These are phyloP conservation scores for Aphrophora alni DNA, from an alignment of 2,888 invertebrate species.

Conservation along the genomic window DNA sequence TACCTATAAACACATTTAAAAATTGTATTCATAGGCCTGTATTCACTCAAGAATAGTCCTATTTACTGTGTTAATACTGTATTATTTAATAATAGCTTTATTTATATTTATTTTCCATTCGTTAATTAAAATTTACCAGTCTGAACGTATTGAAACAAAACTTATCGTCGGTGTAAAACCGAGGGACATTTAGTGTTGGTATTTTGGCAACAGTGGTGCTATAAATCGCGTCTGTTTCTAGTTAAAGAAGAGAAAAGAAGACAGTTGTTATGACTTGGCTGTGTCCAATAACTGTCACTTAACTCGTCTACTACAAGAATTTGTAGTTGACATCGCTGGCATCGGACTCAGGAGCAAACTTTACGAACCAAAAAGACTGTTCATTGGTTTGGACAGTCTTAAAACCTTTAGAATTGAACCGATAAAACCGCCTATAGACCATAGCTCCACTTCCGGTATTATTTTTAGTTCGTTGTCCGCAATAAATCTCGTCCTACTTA, in stretches of 20 bases:
- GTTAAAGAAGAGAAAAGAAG: conserved; percentile 9
- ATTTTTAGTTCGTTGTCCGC: not conserved
- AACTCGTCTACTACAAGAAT: not conserved
- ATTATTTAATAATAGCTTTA: not conserved
- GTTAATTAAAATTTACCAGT: not conserved
- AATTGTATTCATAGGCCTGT: too few species aligned
- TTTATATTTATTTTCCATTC: not conserved
- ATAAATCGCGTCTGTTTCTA: conserved; percentile 2
- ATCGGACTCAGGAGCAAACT: not conserved
- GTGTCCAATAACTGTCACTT: not conserved
- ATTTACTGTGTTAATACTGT: too few species aligned
- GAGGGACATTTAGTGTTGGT: not conserved
- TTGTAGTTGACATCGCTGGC: conserved; percentile 2
- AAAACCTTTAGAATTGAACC: not conserved
- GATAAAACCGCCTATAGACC: not conserved
- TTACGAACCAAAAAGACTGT: not conserved
- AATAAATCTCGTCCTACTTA: not conserved
- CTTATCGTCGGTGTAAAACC: not conserved
- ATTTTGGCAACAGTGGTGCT: not conserved
- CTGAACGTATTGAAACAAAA: not conserved
- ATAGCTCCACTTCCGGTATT: not conserved
- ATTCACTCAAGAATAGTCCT: too few species aligned
- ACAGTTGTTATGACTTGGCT: conserved; percentile 9
- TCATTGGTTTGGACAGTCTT: not conserved
- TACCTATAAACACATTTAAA: too few species aligned